These are phyloP conservation scores for Podarcis lilfordi DNA, from an alignment of 2,797 vertebrate species.

Conservation along the genomic window DNA sequence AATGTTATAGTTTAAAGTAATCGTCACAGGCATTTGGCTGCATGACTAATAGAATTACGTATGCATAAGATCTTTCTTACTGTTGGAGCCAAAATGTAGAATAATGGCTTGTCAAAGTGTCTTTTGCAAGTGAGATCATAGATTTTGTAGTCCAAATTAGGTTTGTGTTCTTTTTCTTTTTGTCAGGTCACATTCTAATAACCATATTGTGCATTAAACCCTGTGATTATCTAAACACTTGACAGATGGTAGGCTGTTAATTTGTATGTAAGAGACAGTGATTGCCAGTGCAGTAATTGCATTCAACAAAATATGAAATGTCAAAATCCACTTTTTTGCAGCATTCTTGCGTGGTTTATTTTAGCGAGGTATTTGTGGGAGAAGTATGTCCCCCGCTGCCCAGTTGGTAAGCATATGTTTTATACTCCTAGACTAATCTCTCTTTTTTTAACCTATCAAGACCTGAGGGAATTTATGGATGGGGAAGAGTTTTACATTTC, in stretches of 20 bases:
- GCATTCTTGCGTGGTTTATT: slow-evolving; percentile 68
- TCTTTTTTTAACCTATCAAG: slow-evolving; percentile 37
- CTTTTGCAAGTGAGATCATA: slow-evolving; percentile 80
- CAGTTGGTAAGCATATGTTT: slow-evolving; percentile 65
- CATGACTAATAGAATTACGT: slow-evolving; percentile 77
- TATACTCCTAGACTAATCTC: slow-evolving; percentile 45
- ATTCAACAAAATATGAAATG: slow-evolving; percentile 79
- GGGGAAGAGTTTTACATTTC: slow-evolving; percentile 25
- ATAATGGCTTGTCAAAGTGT: slow-evolving; percentile 83
- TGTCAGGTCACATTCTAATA: slow-evolving; percentile 84
- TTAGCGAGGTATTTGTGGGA: slow-evolving; percentile 69
- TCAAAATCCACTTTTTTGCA: slow-evolving; percentile 74
- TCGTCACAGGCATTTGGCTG: slow-evolving; percentile 74
- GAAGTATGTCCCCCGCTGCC: slow-evolving; percentile 10
- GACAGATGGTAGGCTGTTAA: slow-evolving; percentile 85
- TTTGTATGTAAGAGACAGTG: slow-evolving; percentile 80
- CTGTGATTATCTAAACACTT: slow-evolving; percentile 82
- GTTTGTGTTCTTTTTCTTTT: slow-evolving; percentile 79
- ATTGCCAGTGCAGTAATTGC: slow-evolving; percentile 72
- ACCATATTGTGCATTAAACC: slow-evolving; percentile 83
- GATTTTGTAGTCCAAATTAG: slow-evolving; percentile 82
- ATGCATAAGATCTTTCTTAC: slow-evolving; percentile 75
- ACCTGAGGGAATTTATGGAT: slow-evolving; percentile 20
- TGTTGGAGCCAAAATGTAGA: slow-evolving; percentile 76
- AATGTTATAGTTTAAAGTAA: slow-evolving; percentile 69